Evolutionary conservation across 2,888 invertebrate species (phyloP).

Genomic region (Isoperla grammatica): DNA sequence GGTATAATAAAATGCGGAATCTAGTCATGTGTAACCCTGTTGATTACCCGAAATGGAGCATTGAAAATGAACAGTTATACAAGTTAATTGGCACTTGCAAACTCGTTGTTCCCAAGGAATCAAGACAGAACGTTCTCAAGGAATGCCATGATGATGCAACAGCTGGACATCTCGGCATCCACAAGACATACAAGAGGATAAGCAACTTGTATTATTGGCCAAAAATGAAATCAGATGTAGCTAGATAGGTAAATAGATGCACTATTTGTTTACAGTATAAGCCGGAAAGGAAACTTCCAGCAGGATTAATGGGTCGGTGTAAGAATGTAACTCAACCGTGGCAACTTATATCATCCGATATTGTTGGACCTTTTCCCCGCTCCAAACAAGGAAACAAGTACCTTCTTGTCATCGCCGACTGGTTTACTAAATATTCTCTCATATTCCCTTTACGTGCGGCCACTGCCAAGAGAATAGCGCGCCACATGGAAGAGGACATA

Average conservation of each 20-base stretch:
- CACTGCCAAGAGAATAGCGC: slow-evolving; percentile 24
- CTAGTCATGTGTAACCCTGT: not conserved
- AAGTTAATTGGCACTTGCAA: slow-evolving; percentile 28
- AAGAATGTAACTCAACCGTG: not conserved
- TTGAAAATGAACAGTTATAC: not conserved
- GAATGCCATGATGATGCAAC: slow-evolving; percentile 34
- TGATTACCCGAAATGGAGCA: not conserved
- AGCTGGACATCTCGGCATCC: slow-evolving; percentile 34
- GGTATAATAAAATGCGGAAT: too few species aligned
- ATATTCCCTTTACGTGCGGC: slow-evolving; percentile 32
- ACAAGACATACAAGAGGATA: too few species aligned
- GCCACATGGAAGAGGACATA: slow-evolving; percentile 30
- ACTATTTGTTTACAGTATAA: slow-evolving; percentile 29
- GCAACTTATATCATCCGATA: not conserved
- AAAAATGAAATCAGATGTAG: not conserved
- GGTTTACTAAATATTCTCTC: slow-evolving; percentile 31
- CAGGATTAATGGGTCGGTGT: slow-evolving; percentile 8
- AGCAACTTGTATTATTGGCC: slow-evolving; percentile 15
- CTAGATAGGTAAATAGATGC: slow-evolving; percentile 24
- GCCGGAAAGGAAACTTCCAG: slow-evolving; percentile 28
- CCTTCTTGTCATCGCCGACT: slow-evolving; percentile 35
- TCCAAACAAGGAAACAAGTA: slow-evolving; percentile 21
- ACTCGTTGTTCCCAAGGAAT: slow-evolving; percentile 28
- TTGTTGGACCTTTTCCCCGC: slow-evolving; percentile 5
- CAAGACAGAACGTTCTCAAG: slow-evolving; percentile 20